Base-by-base conservation (phyloP, 2,113 vertebrate species). In the Ctenodactylus gundi region DNA sequence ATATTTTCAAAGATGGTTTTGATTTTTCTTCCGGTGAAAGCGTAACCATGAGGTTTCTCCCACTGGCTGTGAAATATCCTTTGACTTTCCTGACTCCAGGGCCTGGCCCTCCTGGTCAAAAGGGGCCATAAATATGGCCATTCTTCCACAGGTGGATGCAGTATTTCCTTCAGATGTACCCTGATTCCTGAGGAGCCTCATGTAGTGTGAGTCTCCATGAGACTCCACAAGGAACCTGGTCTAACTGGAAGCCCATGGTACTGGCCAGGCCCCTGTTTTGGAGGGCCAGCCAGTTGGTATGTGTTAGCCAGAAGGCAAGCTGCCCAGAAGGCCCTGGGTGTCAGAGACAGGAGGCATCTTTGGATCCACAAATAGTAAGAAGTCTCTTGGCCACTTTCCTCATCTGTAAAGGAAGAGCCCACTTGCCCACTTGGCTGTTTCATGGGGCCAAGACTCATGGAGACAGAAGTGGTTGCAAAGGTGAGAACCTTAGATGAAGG, bases 1-100 rank as follows among this genome's bases (percentile, higher is more conserved):
- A 36, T 67, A 73, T 92, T 58, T 90, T 85, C 39, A 64, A 84
- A 93, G 92, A 44, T 9, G 51, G 55, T 46, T 57, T 87, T 60
- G 57, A 10, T n/a, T 62, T n/a, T 12, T 18, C n/a, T 23, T 87
- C 44, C 92, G 21, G 27, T 82, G 34, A 72, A 77, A 73, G 80
- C 80, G 57, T 21, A 58, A 46, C 25, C 62, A n/a, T 65, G 31
- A 4, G 6, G 3, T 39, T 85, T 31, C 7, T 60, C 20, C 12
- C 34, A 23, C 55, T 39, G 72, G 62, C 62, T 49, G 0, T 77
- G 81, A 39, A 70, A 60, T 27, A 23, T 34, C 8, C 39, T 68
- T 39, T 64, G 39, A 49, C 51, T 4, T 6, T 17, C 57, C 46
- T 68, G 62, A 60, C 15, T 7, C 25, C 14, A 3, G 3, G 27